These are phyloP conservation scores for Tychaedon coryphoeus DNA, from an alignment of 2,113 vertebrate genomes.

Conservation along the genomic window DNA sequence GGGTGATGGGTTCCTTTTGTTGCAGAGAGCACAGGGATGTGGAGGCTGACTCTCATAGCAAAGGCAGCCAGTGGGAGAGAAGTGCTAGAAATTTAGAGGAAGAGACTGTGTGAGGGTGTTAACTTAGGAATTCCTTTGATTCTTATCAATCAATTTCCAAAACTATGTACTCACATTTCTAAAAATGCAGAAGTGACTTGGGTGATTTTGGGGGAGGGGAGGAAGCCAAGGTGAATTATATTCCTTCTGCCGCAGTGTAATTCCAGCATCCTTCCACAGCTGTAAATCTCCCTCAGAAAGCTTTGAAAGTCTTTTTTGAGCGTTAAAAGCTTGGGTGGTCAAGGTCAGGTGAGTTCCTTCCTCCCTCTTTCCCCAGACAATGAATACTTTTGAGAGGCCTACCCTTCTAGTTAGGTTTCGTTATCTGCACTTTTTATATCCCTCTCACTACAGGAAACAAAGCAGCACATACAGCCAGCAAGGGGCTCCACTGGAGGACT, in stretches of 20 bases:
- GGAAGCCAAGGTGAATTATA: not conserved
- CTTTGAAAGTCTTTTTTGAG: conserved; percentile 55
- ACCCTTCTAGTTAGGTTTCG: conserved; percentile 54
- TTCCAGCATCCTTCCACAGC: conserved; percentile 30
- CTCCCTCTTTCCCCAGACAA: conserved; percentile 54
- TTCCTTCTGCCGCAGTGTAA: not conserved
- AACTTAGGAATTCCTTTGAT: conserved; percentile 1
- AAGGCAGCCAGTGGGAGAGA: not conserved
- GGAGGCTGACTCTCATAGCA: not conserved
- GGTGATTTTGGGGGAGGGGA: not conserved
- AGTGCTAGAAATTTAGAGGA: not conserved
- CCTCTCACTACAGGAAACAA: conserved; percentile 40
- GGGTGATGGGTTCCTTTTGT: not conserved
- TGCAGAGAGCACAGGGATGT: not conserved
- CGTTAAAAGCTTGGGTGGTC: conserved; percentile 61
- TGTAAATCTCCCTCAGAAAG: conserved; percentile 40
- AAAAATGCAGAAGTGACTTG: not conserved
- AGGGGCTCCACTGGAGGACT: not conserved
- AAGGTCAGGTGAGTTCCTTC: conserved; percentile 61
- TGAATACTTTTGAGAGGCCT: conserved; percentile 56
- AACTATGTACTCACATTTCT: not conserved
- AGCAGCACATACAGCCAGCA: not conserved
- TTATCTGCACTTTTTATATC: conserved; percentile 50
- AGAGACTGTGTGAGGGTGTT: not conserved
- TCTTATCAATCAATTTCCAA: not conserved